Percentiles rank a stretch among this genome's conserved stretches.
These are phyloP conservation scores for Lagorchestes hirsutus DNA, from an alignment of 2,797 vertebrate genomes.

Conservation along the genomic window DNA sequence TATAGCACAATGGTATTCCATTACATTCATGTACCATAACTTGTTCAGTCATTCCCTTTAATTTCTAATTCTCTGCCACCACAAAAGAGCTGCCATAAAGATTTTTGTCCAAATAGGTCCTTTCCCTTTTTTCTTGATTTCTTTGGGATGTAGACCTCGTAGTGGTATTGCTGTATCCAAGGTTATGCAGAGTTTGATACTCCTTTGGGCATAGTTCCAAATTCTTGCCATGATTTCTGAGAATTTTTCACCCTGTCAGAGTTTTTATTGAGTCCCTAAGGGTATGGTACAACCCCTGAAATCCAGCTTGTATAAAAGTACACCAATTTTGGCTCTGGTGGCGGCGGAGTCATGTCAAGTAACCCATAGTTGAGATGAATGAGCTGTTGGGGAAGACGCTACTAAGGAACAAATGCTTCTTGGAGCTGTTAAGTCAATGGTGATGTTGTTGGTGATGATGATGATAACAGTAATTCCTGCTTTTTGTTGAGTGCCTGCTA, in stretches of 20 bases:
- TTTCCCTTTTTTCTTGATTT: not conserved
- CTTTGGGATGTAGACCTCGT: not conserved
- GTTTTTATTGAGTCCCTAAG: not conserved
- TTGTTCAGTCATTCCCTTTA: not conserved
- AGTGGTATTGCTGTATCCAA: not conserved
- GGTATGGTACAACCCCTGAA: constrained; percentile 2
- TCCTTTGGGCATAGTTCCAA: not conserved
- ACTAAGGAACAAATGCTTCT: not conserved
- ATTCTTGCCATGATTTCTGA: constrained; percentile 36
- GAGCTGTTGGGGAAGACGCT: not conserved
- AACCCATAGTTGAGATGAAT: not conserved
- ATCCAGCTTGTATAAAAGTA: not conserved
- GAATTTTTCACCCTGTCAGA: not conserved
- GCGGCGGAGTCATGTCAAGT: not conserved
- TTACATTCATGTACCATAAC: not conserved
- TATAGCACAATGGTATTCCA: not conserved
- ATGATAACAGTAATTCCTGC: not conserved
- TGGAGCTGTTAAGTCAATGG: not conserved
- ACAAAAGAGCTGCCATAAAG: not conserved
- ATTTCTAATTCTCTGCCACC: not conserved
- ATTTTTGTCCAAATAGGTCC: not conserved
- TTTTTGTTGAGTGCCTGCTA: not conserved
- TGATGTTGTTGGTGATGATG: not conserved
- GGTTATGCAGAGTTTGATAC: not conserved
- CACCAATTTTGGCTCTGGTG: not conserved